phyloP scores from a whole-genome alignment of 2,113 vertebrate genomes.

The Rhinoderma darwinii region DNA sequence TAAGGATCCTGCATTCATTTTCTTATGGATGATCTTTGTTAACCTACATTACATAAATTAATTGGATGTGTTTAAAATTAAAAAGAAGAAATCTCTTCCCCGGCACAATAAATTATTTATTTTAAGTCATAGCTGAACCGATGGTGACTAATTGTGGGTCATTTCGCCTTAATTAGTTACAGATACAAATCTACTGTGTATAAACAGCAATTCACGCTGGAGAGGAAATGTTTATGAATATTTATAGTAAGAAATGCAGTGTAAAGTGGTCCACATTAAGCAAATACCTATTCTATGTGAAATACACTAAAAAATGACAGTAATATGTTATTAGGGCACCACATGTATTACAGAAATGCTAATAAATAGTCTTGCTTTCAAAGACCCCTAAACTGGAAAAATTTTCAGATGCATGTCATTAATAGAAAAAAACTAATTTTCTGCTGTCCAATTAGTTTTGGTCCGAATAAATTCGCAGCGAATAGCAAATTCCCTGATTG shows the following conservation, averaged over 20 bases:
- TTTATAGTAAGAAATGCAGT: neutral
- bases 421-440: too few species aligned
- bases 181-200: neutral
- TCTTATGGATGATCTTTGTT: neutral
- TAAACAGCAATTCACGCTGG: constrained; percentile 10
- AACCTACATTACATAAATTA: constrained; percentile 6
- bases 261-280: neutral
- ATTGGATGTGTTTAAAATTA: constrained; percentile 20
- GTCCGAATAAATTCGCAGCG: too few species aligned
- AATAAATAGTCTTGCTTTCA: too few species aligned
- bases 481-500: too few species aligned
- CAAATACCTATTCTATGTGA: neutral
- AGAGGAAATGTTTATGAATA: neutral
- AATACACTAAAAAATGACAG: neutral
- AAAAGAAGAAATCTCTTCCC: neutral
- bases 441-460: too few species aligned
- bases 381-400: neutral
- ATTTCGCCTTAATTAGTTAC: neutral
- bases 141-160: constrained; percentile 15
- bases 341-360: too few species aligned
- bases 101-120: neutral
- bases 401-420: neutral
- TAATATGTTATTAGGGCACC: neutral
- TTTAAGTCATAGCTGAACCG: neutral
- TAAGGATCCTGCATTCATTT: neutral